Evolutionary conservation across 2,888 invertebrate genomes (phyloP), one percentile per base, ranked within the genome.

Genomic region (Trilocha varians): DNA sequence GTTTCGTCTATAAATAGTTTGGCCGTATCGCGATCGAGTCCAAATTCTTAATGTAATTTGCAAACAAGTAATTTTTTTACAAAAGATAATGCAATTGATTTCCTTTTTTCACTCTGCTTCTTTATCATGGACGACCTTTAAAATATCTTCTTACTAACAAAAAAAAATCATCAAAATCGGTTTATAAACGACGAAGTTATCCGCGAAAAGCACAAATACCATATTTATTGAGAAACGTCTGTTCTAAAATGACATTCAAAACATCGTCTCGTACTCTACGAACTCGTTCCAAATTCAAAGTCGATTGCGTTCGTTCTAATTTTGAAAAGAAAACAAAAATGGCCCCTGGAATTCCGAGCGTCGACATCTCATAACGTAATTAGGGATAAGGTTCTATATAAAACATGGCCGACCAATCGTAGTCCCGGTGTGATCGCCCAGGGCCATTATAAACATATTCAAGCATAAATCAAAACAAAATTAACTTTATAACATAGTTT

Each of bases 391-490:
- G 49, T 65, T 62, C 58, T 59, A 55, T 50, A 42, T 47, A 34
- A 59, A 57, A 6, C 25, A 25, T 63, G 65, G 68, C 68, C 68
- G 65, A 47, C 53, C 53, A 57, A 60, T 65, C 60, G 62, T 60
- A 57, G 55, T 47, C 54, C 48, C 65, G 50, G 60, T 64, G 65
- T 62, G 60, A 62, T 64, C 70, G 82, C 80, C 77, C 63, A 53
- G 73, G 74, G 83, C 76, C 77, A 78, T 82, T 66, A 71, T 79
- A 75, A 78, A 71, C 78, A 75, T 78, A 79, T 79, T 75, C 73
- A 73, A 75, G 59, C 76, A 79, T 80, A 80, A 80, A 80, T 82
- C 82, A 80, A 67, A 73, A 55, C 52, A 67, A 65, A 74, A 78
- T 79, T 25, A 9, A 25, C 25, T 25, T 25, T 25, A 25, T 25